Evolutionary conservation across 2,113 vertebrate genomes (phyloP).

Genomic region (Cebus imitator): DNA sequence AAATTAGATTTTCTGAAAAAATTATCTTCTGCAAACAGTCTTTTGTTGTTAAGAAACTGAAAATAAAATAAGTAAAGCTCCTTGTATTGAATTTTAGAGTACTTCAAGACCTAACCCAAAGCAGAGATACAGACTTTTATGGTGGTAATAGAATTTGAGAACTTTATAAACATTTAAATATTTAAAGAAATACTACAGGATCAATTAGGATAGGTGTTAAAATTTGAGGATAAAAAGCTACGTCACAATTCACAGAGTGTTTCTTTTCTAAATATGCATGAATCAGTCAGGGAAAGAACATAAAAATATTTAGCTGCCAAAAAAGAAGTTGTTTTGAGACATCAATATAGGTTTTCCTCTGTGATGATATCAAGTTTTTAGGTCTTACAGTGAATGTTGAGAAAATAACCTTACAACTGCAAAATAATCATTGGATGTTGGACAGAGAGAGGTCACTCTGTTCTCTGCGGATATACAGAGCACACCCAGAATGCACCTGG

Average conservation of each 20-base stretch:
- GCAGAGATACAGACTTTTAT: constrained; percentile 22
- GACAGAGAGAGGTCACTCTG: constrained; percentile 78
- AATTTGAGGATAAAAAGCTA: constrained; percentile 22
- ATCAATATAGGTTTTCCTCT: constrained; percentile 71
- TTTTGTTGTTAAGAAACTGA: background rate
- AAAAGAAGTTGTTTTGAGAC: constrained; percentile 68
- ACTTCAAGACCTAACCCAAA: background rate
- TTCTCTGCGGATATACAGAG: constrained; percentile 82
- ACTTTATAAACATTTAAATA: constrained; percentile 49
- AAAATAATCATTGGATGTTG: constrained; percentile 83
- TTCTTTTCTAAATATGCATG: constrained; percentile 16
- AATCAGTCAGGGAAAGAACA: constrained; percentile 32
- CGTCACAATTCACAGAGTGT: background rate
- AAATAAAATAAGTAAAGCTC: constrained; percentile 4
- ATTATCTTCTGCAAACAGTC: constrained; percentile 29
- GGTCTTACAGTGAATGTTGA: constrained; percentile 71
- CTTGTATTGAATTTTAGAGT: constrained; percentile 23
- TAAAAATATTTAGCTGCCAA: constrained; percentile 62
- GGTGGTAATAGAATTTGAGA: constrained; percentile 19
- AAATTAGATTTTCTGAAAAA: constrained; percentile 28
- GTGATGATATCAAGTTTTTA: constrained; percentile 77
- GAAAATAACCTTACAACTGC: constrained; percentile 79
- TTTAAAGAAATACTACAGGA: background rate
- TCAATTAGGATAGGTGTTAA: background rate
- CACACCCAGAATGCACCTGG: constrained; percentile 89